phyloP scores from a whole-genome alignment of 1,140 invertebrate species.

The Branchinecta lindahli region DNA sequence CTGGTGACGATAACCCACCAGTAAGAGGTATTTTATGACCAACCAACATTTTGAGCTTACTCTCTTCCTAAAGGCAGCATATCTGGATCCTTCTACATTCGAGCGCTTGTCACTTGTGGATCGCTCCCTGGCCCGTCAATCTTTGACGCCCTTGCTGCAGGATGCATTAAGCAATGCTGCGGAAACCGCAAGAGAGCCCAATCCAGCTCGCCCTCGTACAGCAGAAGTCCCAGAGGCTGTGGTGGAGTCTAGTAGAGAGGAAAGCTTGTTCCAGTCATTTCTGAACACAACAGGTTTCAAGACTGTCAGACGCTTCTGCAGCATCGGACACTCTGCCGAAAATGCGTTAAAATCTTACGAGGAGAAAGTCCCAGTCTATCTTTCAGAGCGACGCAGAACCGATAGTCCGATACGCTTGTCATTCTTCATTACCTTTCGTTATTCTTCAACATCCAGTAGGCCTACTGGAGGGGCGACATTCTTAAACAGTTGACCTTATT shows the following conservation, averaged over 20 bases:
- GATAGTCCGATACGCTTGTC: not conserved
- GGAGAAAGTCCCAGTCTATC: conserved; percentile 1
- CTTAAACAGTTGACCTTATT: too few relatives aligned
- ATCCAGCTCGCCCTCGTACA: not conserved
- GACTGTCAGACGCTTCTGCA: not conserved
- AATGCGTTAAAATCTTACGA: conserved; percentile 1
- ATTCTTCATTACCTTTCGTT: not conserved
- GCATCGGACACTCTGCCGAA: not conserved
- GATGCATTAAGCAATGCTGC: conserved; percentile 5
- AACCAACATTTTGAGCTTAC: not conserved
- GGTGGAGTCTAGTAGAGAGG: conserved; percentile 7
- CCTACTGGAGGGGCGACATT: too few relatives aligned
- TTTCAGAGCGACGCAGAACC: conserved; percentile 4
- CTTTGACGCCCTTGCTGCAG: not conserved
- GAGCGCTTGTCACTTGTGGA: not conserved
- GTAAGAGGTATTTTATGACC: conserved; percentile 6
- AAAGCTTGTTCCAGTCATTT: conserved; percentile 5
- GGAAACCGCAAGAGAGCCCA: conserved; percentile 7
- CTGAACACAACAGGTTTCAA: conserved; percentile 8
- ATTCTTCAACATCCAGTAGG: too few relatives aligned
- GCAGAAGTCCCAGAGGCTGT: not conserved
- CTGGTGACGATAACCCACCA: not conserved
- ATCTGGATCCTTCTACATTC: conserved; percentile 1
- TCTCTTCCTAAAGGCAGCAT: not conserved
- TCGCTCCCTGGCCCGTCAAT: not conserved